Evolutionary conservation across 2,113 vertebrate species (phyloP).

Genomic region (Neomonachus schauinslandi): DNA sequence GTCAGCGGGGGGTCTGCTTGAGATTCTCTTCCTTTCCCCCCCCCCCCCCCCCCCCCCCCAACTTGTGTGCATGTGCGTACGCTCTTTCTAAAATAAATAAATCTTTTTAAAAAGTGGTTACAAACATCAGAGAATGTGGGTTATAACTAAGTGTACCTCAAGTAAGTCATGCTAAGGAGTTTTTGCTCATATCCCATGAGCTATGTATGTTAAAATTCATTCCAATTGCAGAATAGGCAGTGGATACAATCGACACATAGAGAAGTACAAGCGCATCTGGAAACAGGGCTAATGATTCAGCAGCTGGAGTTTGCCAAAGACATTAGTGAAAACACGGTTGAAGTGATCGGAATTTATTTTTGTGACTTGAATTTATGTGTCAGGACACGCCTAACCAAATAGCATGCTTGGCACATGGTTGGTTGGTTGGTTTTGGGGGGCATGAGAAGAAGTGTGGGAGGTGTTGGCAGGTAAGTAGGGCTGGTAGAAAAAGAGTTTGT

Average conservation of each 20-base stretch:
- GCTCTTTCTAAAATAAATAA: background rate
- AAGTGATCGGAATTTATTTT: background rate
- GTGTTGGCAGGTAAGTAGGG: background rate
- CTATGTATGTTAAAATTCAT: background rate
- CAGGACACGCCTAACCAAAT: background rate
- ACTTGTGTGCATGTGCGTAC: background rate
- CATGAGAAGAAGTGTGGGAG: background rate
- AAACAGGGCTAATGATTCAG: background rate
- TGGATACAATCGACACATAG: background rate
- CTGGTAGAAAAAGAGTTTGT: background rate
- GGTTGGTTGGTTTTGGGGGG: background rate
- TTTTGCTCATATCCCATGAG: background rate
- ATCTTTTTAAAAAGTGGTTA: background rate
- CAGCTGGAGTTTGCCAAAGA: background rate
- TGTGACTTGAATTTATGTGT: background rate
- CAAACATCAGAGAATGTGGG: background rate
- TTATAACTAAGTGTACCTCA: background rate
- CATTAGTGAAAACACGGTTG: background rate
- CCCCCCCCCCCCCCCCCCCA: background rate
- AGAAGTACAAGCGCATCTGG: background rate
- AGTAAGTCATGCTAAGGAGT: background rate
- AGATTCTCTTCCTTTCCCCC: background rate
- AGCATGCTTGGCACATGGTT: background rate
- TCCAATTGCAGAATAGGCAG: background rate
- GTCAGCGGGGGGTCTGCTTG: background rate